Base-by-base conservation (phyloP, 1,140 invertebrate species). In the Drosophila santomea region DNA sequence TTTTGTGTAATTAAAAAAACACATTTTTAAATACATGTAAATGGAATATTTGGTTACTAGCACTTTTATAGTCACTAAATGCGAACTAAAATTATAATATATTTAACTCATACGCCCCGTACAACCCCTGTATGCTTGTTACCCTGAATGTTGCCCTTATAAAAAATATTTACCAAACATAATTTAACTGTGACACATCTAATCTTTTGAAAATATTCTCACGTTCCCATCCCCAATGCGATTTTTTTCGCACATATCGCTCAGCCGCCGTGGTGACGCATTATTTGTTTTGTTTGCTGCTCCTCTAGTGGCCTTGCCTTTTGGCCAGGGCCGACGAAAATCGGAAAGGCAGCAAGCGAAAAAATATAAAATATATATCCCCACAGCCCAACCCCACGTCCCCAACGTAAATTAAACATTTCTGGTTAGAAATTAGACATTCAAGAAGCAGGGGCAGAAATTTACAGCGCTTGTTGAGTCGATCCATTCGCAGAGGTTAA, bases 401-500 rank as follows among this genome's bases (percentile, higher is more conserved):
- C 23, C 6, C 35, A 15, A 43, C 25, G 41, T 41, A 64, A 38
- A 52, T 44, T 25, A 32, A 62, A 81, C 15, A 17, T 15, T 48
- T 47, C 20, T 59, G 51, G 73, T 82, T 82, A 76, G 58, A 61
- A 55, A 54, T 61, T 78, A 78, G 54, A 55, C 50, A 79, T 88
- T 88, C 86, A 63, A 75, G 66, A 86, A 86, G 83, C 83, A 50
- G 52, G 51, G 43, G 69, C 62, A 63, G 73, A 69, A 75, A 52
- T 81, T 86, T 85, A 86, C 83, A 86, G 83, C 83, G 62, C 55
- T 72, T 80, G 54, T 62, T 58, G 77, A 61, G 67, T 73, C 62
- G 63, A 78, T 83, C 83, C 83, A 83, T 89, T 82, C 45, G 84
- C 52, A 72, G 82, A 58, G 78, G 82, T 86, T 86, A 86, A 88